Base-by-base conservation (phyloP, 2,797 vertebrate species). In the Acanthopagrus latus region DNA sequence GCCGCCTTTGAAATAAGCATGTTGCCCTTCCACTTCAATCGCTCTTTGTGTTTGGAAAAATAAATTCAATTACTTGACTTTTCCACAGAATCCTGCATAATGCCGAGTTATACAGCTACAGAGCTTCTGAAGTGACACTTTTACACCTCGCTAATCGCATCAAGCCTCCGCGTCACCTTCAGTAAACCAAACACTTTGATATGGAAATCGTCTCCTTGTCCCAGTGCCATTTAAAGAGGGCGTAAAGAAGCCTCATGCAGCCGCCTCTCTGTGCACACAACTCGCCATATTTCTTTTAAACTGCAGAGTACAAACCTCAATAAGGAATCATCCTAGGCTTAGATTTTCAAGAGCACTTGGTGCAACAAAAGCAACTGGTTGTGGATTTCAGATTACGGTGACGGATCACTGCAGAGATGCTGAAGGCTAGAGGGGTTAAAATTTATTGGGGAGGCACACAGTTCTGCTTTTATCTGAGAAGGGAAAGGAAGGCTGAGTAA, bases 141-240 rank as follows among this genome's bases (percentile, higher is more conserved):
- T 79, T 64, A 77, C 60, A 64, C 48, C 69, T 44, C 33, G 43
- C 44, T 86, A 90, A 92, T 88, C 55, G 1, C 64, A 86, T 88
- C 58, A 80, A 67, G 75, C 47, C 23, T 77, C 62, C 23, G 51
- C 9, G 56, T 81, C 81, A 74, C 63, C 58, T 78, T 81, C 75
- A 87, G 82, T 85, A 82, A 90, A 86, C 59, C 17, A 29, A 33
- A 48, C 25, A 66, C 85, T 93, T 89, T 91, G 85, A 92, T 81
- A 88, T 89, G 86, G 78, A 84, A 89, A 92, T 87, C 0, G 7
- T 38, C 33, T 82, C 51, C 78, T 78, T 76, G 71, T 81, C 64
- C 55, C 68, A 16, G 69, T 78, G 83, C 75, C 66, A 29, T 84
- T 84, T 71, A 79, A 66, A 88, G 71, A 73, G 4, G 55, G 67